A percentile compares a stretch with the other conserved stretches of the same genome.
Conservation (phyloP, 1,140 invertebrate species). For the Potamilus streckersoni region DNA sequence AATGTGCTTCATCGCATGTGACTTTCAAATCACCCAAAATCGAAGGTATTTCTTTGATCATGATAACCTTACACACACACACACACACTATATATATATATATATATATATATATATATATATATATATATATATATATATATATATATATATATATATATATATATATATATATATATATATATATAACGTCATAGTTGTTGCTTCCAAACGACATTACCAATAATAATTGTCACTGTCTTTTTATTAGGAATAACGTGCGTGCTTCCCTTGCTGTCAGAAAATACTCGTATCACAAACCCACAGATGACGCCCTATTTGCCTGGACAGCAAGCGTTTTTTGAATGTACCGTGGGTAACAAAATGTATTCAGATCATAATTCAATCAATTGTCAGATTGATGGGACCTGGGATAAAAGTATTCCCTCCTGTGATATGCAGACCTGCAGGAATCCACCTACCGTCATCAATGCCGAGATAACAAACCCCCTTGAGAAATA, state of each 20-base stretch:
- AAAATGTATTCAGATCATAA: slow-evolving; percentile 42
- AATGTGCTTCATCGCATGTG: too few relatives aligned
- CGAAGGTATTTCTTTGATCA: too few relatives aligned
- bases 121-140: too few relatives aligned
- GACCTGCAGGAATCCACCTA: slow-evolving; percentile 52
- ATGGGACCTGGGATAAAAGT: slow-evolving; percentile 56
- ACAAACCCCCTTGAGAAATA: slow-evolving; percentile 31
- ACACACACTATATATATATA: too few relatives aligned
- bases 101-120: too few relatives aligned
- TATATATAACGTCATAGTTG: too few relatives aligned
- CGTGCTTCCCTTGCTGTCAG: slow-evolving; percentile 44
- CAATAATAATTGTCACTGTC: slow-evolving; percentile 4
- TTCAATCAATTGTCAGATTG: slow-evolving; percentile 49
- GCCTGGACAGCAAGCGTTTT: slow-evolving; percentile 34
- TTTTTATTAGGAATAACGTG: slow-evolving; percentile 55
- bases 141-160: too few relatives aligned
- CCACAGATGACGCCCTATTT: slow-evolving; percentile 27
- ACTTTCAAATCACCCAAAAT: too few relatives aligned
- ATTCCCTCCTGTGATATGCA: slow-evolving; percentile 60
- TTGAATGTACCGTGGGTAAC: slow-evolving; percentile 42
- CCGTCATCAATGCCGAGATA: slow-evolving; percentile 40
- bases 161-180: too few relatives aligned
- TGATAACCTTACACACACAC: too few relatives aligned
- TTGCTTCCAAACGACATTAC: neutral
- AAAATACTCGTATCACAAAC: slow-evolving; percentile 40